Evolutionary conservation across 2,113 vertebrate species (phyloP).

Genomic region (Albula glossodonta): DNA sequence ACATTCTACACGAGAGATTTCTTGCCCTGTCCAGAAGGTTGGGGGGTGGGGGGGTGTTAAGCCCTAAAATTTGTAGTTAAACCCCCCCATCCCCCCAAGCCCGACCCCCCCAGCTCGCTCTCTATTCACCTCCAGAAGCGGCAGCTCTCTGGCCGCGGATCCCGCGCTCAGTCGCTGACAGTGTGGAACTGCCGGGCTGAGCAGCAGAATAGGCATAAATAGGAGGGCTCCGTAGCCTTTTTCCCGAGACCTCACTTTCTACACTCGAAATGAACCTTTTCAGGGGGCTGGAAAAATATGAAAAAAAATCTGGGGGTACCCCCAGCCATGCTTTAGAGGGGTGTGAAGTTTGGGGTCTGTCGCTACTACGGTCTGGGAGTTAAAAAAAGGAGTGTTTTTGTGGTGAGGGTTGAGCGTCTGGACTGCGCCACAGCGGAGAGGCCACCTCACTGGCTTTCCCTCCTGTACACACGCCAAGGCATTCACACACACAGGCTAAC

Average conservation of each 20-base stretch:
- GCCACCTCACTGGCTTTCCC: conserved; percentile 49
- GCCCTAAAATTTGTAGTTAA: conserved; percentile 15
- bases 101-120: conserved; percentile 8
- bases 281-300: conserved; percentile 54
- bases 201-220: conserved; percentile 68
- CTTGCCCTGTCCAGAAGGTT: conserved; percentile 6
- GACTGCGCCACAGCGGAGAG: conserved; percentile 48
- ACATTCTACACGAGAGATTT: conserved; percentile 19
- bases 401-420: conserved; percentile 48
- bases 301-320: conserved; percentile 59
- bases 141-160: conserved; percentile 45
- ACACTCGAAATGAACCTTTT: conserved; percentile 71
- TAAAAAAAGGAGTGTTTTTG: conserved; percentile 62
- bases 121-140: conserved; percentile 49
- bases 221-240: conserved; percentile 65
- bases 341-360: conserved; percentile 50
- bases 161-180: too few species aligned
- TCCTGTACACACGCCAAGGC: conserved; percentile 57
- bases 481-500: conserved; percentile 54
- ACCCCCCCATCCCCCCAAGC: conserved; percentile 12
- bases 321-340: conserved; percentile 35
- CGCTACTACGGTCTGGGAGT: conserved; percentile 29
- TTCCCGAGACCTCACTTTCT: conserved; percentile 69
- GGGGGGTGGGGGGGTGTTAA: not conserved
- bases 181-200: conserved; percentile 47